Evolutionary conservation across 64 coral and sea anemone genomes (phyloP), one percentile per base, ranked within the genome.

Genomic region (Stichodactyla mertensii): DNA sequence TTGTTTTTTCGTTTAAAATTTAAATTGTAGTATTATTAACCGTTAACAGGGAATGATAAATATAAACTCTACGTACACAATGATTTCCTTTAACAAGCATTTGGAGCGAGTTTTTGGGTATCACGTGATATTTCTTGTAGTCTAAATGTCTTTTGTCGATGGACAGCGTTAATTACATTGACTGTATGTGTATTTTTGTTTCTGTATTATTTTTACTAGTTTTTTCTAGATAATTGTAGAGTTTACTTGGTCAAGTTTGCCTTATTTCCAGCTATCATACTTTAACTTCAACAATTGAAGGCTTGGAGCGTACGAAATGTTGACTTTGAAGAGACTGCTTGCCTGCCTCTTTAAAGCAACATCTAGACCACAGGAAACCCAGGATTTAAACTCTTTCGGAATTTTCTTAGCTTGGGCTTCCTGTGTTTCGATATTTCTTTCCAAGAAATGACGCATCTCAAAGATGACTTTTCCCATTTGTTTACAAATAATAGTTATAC

Each of bases 241-340:
- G 62, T 18, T 66, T n/a, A 66, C 62, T 1, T n/a, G 62, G 23
- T 66, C 62, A 66, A 66, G 69, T 74, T 74, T 81, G 53, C 78
- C 51, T 81, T 81, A 81, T n/a, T 55, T 81, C 78, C 52, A 55
- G 0, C 16, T 81, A 81, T 81, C 78, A 81, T 81, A 79, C 24
- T 55, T 54, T 52, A 81, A 81, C 78, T 81, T 81, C 78, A 81
- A 81, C 78, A 81, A 81, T 81, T 81, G 78, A 81, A 81, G 78
- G 78, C 78, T 81, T 81, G 53, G 52, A 81, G 55, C 53, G 36
- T 45, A 45, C 36, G 36, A 28, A 16, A 81, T 81, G 36, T 81
- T 81, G 53, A 55, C 78, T 81, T 81, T 54, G 78, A 55, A 7
- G 16, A 81, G 19, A 81, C 78, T 11, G 20, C 23, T 13, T 74